Evolutionary conservation across 2,797 vertebrate species (phyloP), one percentile per base, ranked within the genome.

Genomic region (Gastrophryne carolinensis): DNA sequence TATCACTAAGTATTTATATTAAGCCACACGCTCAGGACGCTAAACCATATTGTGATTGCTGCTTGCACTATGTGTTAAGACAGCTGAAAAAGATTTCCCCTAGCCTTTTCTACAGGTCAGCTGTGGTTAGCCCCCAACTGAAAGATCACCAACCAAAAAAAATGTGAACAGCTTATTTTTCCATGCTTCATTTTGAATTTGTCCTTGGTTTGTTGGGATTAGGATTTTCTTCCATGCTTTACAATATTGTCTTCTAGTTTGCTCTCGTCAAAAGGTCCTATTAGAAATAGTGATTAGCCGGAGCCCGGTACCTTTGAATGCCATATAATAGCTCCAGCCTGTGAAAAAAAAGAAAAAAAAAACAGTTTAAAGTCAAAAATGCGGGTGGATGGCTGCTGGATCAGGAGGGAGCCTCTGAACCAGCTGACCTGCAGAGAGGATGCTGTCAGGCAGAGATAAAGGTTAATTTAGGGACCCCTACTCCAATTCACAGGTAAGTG

Each of bases 61-160:
- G 17, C 63, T 81, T 81, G 60, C 26, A 29, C 80, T 79, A 73
- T 82, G 56, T 78, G 34, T 78, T 82, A 81, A 73, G 17, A 79
- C 56, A 82, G 64, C 56, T 52, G 44, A 74, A 78, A 79, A 78
- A 17, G 53, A 58, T 68, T 34, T 66, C 34, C 73, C 35, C 50
- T 39, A 58, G 74, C 74, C 57, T 47, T 77, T 70, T 71, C 47
- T 57, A 77, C 74, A 77, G 74, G 74, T 77, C 66, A 64, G 35
- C 35, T 63, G 65, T 71, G 50, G 47, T 41, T 53, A 70, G 57
- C 63, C 58, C 66, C 7, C 47, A 47, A n/a, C 44, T 63, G 34
- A 62, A 76, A 70, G 62, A 56, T 76, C 63, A 62, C 56, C 67
- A 75, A 75, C 73, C 65, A 56, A 35, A 70, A 56, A 21, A 70